A percentile compares a stretch with the other conserved stretches of the same genome.
Conservation (phyloP, 2,888 invertebrate genomes). For the Cabera pusaria region DNA sequence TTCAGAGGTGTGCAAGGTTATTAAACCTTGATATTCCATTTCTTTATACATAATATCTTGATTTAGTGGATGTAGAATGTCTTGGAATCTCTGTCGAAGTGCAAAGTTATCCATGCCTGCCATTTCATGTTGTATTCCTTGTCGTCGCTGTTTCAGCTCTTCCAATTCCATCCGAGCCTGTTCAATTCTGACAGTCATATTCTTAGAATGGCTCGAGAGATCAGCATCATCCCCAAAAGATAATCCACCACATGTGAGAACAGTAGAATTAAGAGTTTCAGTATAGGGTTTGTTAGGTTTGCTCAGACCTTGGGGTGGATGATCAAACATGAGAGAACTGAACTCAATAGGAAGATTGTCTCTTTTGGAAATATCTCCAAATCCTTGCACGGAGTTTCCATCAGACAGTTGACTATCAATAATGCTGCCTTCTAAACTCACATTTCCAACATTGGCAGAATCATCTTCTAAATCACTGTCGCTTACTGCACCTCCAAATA, state of each 20-base stretch:
- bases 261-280: conserved; percentile 43
- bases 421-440: conserved; percentile 87
- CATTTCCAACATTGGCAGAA: conserved; percentile 86
- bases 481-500: conserved; percentile 96
- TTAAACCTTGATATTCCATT: conserved; percentile 83
- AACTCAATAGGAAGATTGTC: conserved; percentile 57
- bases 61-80: conserved; percentile 89
- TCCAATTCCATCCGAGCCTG: conserved; percentile 89
- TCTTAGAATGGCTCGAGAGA: conserved; percentile 64
- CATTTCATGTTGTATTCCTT: conserved; percentile 92
- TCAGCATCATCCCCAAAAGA: conserved; percentile 61
- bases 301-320: conserved; percentile 40
- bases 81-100: conserved; percentile 91
- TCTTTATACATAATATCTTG: conserved; percentile 92
- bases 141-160: conserved; percentile 88
- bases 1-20: conserved; percentile 68
- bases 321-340: conserved; percentile 63
- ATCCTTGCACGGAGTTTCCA: conserved; percentile 59
- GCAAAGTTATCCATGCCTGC: conserved; percentile 93
- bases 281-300: conserved; percentile 45
- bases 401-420: conserved; percentile 90
- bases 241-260: conserved; percentile 43
- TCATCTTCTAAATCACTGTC: conserved; percentile 93
- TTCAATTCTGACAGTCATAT: conserved; percentile 86
- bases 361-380: conserved; percentile 46